A percentile compares a stretch with the other conserved stretches of the same genome.
These are phyloP conservation scores for Polypterus senegalus DNA, from an alignment of 2,113 vertebrate species.

Conservation along the genomic window DNA sequence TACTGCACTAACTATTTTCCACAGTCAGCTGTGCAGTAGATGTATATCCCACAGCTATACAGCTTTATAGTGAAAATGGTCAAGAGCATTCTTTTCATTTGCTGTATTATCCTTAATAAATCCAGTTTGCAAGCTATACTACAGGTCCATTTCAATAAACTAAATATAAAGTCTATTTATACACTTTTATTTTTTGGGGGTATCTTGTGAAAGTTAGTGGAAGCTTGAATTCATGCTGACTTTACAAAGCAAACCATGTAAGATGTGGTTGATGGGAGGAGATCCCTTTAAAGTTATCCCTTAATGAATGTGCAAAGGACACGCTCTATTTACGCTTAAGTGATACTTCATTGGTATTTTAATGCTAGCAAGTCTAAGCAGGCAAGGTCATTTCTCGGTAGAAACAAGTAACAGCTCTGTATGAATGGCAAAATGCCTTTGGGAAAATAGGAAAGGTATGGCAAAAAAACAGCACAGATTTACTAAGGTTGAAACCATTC, in stretches of 20 bases:
- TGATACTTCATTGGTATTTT: background rate
- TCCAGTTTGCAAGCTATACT: no score
- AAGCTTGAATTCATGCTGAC: background rate
- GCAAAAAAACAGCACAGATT: no score
- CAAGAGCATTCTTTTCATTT: no score
- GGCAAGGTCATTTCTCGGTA: background rate
- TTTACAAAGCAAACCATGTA: background rate
- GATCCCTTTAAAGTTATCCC: background rate
- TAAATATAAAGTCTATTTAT: slow-evolving; percentile 3
- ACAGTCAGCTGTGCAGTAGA: no score
- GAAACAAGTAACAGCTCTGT: no score
- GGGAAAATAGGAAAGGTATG: no score
- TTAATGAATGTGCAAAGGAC: background rate
- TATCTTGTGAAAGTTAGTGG: background rate
- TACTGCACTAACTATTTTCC: no score
- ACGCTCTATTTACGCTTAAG: background rate
- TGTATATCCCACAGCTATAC: no score
- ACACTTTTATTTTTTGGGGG: background rate
- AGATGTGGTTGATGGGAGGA: background rate
- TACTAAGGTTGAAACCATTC: no score
- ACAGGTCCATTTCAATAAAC: background rate
- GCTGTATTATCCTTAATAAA: no score
- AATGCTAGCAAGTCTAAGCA: background rate
- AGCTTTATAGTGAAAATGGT: no score
- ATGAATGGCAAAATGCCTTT: no score